Percentiles rank a stretch among this genome's conserved stretches.
Evolutionary conservation across 2,113 vertebrate genomes (phyloP).

Genomic region (Butastur rufipennis): DNA sequence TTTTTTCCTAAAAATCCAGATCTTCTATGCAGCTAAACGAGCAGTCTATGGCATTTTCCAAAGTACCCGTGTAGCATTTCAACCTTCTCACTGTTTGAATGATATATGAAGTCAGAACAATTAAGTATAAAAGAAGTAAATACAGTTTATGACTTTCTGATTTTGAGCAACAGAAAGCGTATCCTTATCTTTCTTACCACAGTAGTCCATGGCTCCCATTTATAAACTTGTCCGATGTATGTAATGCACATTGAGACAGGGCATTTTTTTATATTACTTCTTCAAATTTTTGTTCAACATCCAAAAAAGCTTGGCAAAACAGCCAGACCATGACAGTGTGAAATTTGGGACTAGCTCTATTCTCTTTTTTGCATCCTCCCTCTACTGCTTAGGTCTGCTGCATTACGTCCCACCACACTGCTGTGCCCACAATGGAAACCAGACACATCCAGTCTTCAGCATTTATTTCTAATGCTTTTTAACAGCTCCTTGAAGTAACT

Average conservation of each 20-base stretch:
- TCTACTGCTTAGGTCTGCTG: background rate
- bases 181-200: background rate
- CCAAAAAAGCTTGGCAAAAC: background rate
- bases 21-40: background rate
- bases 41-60: background rate
- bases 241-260: background rate
- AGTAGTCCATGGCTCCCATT: fast-evolving
- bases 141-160: background rate
- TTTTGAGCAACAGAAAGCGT: background rate
- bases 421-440: background rate
- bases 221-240: background rate
- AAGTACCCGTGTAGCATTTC: background rate
- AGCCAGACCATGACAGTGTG: background rate
- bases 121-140: background rate
- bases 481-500: background rate
- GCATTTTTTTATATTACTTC: background rate
- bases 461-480: background rate
- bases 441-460: background rate
- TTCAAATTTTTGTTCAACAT: background rate
- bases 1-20: no score
- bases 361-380: background rate
- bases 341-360: background rate
- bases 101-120: background rate
- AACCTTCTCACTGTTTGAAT: background rate
- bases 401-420: background rate